Base-by-base conservation (phyloP, 2,888 invertebrate species). In the Drosophila anceps region DNA sequence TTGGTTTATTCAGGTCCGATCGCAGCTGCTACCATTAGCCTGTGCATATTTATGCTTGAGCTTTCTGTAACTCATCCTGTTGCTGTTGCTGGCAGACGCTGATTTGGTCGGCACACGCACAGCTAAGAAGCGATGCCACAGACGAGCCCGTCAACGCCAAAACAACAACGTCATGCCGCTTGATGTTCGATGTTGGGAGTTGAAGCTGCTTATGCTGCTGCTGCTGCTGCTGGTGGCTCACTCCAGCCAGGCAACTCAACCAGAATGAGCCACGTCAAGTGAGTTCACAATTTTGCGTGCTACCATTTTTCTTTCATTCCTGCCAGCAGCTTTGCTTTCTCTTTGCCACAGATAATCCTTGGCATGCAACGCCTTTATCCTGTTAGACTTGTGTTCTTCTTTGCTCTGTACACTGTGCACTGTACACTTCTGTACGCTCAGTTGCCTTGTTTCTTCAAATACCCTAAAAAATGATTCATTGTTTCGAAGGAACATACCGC, bases 281-380 rank as follows among this genome's bases (percentile, higher is more conserved):
- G 88, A 86, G 88, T 90, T 88, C 82, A 86, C 90, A 89, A 88
- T 89, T 89, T 87, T 88, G 87, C 85, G 90, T 89, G 85, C 76
- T 73, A 89, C 88, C 88, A 90, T 89, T 90, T 87, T 90, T 87
- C 88, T 87, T 83, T 55, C 59, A 59, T 44, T 71, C 27, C 57
- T 66, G 51, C 10, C 53, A 20, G 50, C 37, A 39, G 35, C 68
- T 70, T 46, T 62, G 46, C 44, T 39, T 54, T 59, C 58, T 48
- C 66, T 55, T 31, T 48, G 58, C 65, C 76, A 66, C 76, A 75
- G 82, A 75, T 87, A 87, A 87, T 89, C 85, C 88, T 87, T 87
- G 85, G 90, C 86, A 89, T 86, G 86, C 86, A 88, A 90, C 90
- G 87, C 91, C 88, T 80, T 87, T 90, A 90, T 90, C 81, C 85